Evolutionary conservation across 1,140 invertebrate species (phyloP).

Genomic region (Spodoptera frugiperda): DNA sequence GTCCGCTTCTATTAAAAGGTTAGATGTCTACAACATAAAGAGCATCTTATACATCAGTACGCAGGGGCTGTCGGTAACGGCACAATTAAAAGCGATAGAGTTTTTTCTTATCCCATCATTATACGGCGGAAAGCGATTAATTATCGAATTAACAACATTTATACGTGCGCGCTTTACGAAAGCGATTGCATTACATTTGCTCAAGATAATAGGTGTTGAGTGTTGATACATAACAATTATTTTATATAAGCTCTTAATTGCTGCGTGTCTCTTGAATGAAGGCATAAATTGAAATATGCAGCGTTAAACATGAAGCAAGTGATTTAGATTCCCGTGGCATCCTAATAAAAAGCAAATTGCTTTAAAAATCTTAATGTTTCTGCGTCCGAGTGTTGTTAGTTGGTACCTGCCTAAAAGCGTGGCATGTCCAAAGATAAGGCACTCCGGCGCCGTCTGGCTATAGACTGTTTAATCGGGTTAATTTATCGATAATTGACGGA

Average conservation of each 20-base stretch:
- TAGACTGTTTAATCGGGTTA: conserved; percentile 85
- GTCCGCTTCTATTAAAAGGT: conserved; percentile 80
- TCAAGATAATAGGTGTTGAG: conserved; percentile 15
- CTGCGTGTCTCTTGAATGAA: conserved; percentile 17
- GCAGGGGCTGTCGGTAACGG: conserved; percentile 41
- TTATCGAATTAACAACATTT: conserved; percentile 44
- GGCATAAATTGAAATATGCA: conserved; percentile 14
- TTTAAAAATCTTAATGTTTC: conserved; percentile 78
- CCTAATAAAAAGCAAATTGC: conserved; percentile 81
- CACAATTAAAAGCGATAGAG: conserved; percentile 39
- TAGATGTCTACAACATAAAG: conserved; percentile 74
- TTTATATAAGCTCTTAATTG: conserved; percentile 14
- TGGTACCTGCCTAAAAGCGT: conserved; percentile 84
- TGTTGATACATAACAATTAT: conserved; percentile 22
- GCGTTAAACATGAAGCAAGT: conserved; percentile 20
- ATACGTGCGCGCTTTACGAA: conserved; percentile 31
- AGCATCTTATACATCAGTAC: conserved; percentile 64
- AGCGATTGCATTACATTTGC: conserved; percentile 4
- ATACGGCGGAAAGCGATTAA: conserved; percentile 40
- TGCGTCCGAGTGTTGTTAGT: conserved; percentile 71
- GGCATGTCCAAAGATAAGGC: conserved; percentile 83
- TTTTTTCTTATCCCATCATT: conserved; percentile 41
- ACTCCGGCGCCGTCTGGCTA: conserved; percentile 80
- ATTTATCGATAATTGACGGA: conserved; percentile 86
- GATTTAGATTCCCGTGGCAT: conserved; percentile 50